Conservation (phyloP, 30 jellyfish, hydroid and myxozoan species). For the Aurelia aurita complex sp. Pacific region DNA sequence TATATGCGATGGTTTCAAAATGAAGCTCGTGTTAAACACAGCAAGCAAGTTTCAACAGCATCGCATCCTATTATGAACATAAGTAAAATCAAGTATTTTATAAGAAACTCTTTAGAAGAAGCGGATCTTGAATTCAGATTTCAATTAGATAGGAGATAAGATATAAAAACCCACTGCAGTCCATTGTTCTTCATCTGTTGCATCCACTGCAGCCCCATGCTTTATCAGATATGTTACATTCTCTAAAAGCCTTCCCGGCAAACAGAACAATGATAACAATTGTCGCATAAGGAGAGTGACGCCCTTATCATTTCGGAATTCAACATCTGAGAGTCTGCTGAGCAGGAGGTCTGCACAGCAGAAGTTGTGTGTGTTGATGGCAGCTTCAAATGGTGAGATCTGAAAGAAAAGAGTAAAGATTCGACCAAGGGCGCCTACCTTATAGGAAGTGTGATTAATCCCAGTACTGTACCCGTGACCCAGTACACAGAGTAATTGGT, state of each 20-base stretch:
- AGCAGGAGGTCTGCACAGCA: slow-evolving; percentile 74
- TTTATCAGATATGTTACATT: slow-evolving; percentile 47
- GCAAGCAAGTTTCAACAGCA: no score
- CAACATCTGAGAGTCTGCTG: slow-evolving; percentile 57
- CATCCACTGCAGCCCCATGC: slow-evolving; percentile 53
- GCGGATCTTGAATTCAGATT: no score
- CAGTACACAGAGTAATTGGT: no score
- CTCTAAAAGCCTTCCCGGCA: slow-evolving; percentile 15
- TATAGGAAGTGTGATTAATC: no score
- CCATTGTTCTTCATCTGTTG: slow-evolving; percentile 38
- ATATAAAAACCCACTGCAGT: slow-evolving; percentile 41
- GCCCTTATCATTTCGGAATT: slow-evolving; percentile 71
- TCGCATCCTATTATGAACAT: no score
- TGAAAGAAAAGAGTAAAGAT: background rate
- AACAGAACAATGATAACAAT: slow-evolving; percentile 8
- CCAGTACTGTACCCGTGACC: no score
- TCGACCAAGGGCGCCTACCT: no score
- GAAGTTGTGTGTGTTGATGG: slow-evolving; percentile 51
- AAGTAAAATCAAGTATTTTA: no score
- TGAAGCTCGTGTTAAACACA: no score
- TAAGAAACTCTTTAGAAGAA: no score
- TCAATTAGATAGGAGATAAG: no score
- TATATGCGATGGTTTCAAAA: no score
- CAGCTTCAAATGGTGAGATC: slow-evolving; percentile 83
- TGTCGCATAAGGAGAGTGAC: slow-evolving; percentile 59